phyloP scores from a whole-genome alignment of 2,113 vertebrate genomes.

The Rhagologus leucostigma region DNA sequence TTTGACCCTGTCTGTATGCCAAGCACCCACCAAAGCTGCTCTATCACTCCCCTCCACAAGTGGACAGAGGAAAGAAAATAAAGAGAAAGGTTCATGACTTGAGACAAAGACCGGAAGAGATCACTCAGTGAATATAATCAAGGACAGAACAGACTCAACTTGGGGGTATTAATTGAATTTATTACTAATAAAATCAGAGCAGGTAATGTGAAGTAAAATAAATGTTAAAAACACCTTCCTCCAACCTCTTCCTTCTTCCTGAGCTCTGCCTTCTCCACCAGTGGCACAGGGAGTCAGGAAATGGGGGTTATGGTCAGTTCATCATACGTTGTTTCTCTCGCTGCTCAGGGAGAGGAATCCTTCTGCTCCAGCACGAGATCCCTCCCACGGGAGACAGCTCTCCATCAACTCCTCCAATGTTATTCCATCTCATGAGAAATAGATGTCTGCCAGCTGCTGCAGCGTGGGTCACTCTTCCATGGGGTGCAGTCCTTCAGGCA shows the following conservation, averaged over 20 bases:
- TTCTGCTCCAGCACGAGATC: neutral
- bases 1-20: neutral
- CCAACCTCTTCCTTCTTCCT: neutral
- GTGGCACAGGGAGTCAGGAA: neutral
- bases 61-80: neutral
- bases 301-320: neutral
- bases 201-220: neutral
- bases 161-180: neutral
- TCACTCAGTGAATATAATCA: neutral
- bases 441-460: neutral
- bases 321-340: neutral
- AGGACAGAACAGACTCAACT: neutral
- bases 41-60: neutral
- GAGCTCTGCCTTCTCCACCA: neutral
- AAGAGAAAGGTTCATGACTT: accelerated
- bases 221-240: neutral
- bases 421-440: neutral
- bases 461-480: accelerated
- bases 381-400: accelerated
- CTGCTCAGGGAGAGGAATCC: neutral
- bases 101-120: neutral
- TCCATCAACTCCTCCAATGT: accelerated
- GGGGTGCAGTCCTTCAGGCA: neutral
- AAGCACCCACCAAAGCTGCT: neutral
- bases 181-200: neutral